Conservation (phyloP, 2,888 invertebrate genomes). For the Pseudoips prasinana region DNA sequence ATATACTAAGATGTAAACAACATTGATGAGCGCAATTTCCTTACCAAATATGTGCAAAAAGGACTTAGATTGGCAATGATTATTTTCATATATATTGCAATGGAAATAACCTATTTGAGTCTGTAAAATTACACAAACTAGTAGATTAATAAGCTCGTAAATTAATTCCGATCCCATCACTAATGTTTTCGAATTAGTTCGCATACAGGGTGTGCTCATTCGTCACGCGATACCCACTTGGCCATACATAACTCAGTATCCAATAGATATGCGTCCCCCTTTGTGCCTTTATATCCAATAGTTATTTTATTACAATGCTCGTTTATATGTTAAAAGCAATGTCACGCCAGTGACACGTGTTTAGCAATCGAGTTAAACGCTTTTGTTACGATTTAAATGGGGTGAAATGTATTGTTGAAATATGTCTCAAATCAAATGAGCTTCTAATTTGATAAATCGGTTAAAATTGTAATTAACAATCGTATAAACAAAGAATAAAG, state of each 20-base stretch:
- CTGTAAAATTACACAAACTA: too few relatives aligned
- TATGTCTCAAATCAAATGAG: constrained; percentile 26
- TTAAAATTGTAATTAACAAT: too few relatives aligned
- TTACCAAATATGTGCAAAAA: too few relatives aligned
- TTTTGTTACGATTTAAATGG: constrained; percentile 64
- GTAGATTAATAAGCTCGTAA: too few relatives aligned
- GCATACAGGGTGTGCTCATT: constrained; percentile 62
- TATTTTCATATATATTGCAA: too few relatives aligned
- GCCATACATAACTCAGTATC: constrained; percentile 31
- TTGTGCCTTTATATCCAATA: constrained; percentile 62
- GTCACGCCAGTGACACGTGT: constrained; percentile 76
- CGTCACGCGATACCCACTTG: constrained; percentile 57
- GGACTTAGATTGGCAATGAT: too few relatives aligned
- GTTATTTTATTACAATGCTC: constrained; percentile 67
- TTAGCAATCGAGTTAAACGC: constrained; percentile 72
- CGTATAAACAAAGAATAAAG: too few relatives aligned
- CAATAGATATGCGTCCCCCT: constrained; percentile 54
- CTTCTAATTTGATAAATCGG: constrained; percentile 24
- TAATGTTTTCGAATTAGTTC: too few relatives aligned
- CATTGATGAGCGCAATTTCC: too few relatives aligned
- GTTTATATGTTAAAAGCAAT: constrained; percentile 63
- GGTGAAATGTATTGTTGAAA: constrained; percentile 46
- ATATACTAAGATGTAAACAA: too few relatives aligned
- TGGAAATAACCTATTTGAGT: too few relatives aligned
- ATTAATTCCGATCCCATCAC: too few relatives aligned